These are phyloP conservation scores for Conchocele bisecta DNA, from an alignment of 2,888 invertebrate species.

Conservation along the genomic window DNA sequence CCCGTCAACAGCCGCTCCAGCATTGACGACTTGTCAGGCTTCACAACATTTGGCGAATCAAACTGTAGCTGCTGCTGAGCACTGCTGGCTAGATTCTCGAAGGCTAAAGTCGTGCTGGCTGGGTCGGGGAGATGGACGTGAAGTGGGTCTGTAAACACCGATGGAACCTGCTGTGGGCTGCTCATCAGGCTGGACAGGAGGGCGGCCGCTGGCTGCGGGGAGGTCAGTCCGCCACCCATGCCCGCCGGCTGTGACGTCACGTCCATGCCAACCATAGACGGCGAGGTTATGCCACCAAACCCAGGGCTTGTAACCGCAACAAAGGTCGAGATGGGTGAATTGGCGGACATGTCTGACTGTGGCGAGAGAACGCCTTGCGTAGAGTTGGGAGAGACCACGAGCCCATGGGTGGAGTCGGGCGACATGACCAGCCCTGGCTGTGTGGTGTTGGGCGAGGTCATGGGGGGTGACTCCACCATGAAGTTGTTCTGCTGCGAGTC, in stretches of 20 bases:
- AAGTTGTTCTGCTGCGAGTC: no score
- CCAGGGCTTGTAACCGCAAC: slow-evolving; percentile 2
- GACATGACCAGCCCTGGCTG: neutral
- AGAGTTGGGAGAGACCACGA: no score
- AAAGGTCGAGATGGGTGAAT: slow-evolving; percentile 6
- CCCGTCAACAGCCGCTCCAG: slow-evolving; percentile 50
- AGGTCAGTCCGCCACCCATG: neutral
- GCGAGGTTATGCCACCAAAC: neutral
- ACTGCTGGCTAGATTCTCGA: slow-evolving; percentile 28
- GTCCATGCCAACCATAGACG: neutral
- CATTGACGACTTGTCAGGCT: slow-evolving; percentile 40
- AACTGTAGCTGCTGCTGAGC: slow-evolving; percentile 30
- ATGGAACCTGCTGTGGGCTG: slow-evolving; percentile 2
- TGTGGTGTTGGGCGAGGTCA: neutral
- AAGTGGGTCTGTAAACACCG: slow-evolving; percentile 8
- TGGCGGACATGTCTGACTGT: neutral
- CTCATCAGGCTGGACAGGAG: slow-evolving; percentile 9
- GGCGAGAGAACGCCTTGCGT: no score
- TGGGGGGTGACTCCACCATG: neutral
- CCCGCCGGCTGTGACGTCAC: neutral
- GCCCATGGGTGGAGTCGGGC: neutral
- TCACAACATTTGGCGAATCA: no score
- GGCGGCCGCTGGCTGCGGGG: slow-evolving; percentile 11
- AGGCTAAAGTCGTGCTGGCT: slow-evolving; percentile 16
- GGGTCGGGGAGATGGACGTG: slow-evolving; percentile 20